These are phyloP conservation scores for Lasioglossum marginatum DNA, from an alignment of 2,888 invertebrate genomes.

Conservation along the genomic window DNA sequence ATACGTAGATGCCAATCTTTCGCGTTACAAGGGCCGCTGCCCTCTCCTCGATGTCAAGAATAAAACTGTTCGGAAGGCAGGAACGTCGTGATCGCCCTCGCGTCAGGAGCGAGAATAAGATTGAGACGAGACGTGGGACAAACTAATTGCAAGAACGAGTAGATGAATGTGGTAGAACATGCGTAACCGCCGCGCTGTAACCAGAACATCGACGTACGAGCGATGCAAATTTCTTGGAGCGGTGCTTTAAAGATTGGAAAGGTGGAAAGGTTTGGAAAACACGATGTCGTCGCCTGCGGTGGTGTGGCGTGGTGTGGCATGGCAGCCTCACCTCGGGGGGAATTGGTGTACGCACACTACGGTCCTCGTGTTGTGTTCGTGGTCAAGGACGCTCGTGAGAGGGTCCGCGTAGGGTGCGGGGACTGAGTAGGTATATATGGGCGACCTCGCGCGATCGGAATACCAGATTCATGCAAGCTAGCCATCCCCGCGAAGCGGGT, in stretches of 20 bases:
- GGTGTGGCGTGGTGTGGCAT: background rate
- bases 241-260: background rate
- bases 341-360: slow-evolving; percentile 41
- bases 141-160: background rate
- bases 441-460: slow-evolving; percentile 83
- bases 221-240: background rate
- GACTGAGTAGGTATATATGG: slow-evolving; percentile 81
- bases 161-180: background rate
- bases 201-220: background rate
- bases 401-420: slow-evolving; percentile 68
- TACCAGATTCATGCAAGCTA: slow-evolving; percentile 81
- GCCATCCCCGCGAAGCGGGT: slow-evolving; percentile 75
- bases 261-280: background rate
- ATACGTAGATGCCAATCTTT: background rate
- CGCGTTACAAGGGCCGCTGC: background rate
- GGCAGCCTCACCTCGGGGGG: background rate
- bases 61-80: background rate
- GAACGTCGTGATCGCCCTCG: background rate
- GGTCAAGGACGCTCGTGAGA: slow-evolving; percentile 69
- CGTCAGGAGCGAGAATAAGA: background rate
- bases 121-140: background rate
- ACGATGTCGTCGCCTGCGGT: background rate
- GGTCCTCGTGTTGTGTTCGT: slow-evolving; percentile 51
- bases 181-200: background rate
- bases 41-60: background rate